A percentile compares a stretch with the other conserved stretches of the same genome.
Evolutionary conservation across 1,140 invertebrate genomes (phyloP).

Genomic region (Drosophila sp.): DNA sequence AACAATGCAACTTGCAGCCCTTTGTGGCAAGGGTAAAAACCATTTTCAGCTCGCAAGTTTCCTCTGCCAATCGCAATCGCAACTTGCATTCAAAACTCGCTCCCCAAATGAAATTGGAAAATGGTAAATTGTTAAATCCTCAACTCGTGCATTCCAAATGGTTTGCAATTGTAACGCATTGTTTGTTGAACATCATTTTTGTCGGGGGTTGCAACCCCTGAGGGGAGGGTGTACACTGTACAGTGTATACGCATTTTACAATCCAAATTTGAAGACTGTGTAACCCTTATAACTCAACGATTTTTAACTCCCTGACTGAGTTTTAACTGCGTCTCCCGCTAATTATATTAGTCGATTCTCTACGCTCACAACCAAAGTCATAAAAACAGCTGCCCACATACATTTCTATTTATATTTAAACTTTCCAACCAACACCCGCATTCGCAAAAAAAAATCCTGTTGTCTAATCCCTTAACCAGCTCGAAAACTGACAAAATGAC

Average conservation of each 20-base stretch:
- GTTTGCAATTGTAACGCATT: constrained; percentile 69
- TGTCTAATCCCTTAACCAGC: constrained; percentile 48
- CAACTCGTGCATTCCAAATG: constrained; percentile 67
- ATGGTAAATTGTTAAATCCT: constrained; percentile 60
- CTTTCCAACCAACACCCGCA: constrained; percentile 56
- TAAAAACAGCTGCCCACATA: constrained; percentile 80
- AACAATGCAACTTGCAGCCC: constrained; percentile 55
- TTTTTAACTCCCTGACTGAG: constrained; percentile 34
- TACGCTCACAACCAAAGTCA: constrained; percentile 60
- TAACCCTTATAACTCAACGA: constrained; percentile 59
- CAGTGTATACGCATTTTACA: constrained; percentile 24
- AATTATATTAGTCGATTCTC: constrained; percentile 70
- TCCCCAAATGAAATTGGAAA: constrained; percentile 28
- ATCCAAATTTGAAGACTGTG: not conserved
- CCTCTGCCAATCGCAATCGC: constrained; percentile 37
- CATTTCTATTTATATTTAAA: constrained; percentile 34
- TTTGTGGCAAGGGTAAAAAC: constrained; percentile 1
- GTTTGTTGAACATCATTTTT: constrained; percentile 25
- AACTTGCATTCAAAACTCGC: constrained; percentile 29
- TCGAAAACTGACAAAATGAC: constrained; percentile 1
- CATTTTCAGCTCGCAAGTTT: constrained; percentile 34
- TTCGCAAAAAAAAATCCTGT: constrained; percentile 31
- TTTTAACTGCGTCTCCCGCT: constrained; percentile 50
- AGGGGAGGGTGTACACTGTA: constrained; percentile 44
- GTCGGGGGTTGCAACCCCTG: constrained; percentile 51